Percentiles rank a stretch among this genome's conserved stretches.
Evolutionary conservation across 2,888 invertebrate species (phyloP).

Genomic region (Smittia aterrima): DNA sequence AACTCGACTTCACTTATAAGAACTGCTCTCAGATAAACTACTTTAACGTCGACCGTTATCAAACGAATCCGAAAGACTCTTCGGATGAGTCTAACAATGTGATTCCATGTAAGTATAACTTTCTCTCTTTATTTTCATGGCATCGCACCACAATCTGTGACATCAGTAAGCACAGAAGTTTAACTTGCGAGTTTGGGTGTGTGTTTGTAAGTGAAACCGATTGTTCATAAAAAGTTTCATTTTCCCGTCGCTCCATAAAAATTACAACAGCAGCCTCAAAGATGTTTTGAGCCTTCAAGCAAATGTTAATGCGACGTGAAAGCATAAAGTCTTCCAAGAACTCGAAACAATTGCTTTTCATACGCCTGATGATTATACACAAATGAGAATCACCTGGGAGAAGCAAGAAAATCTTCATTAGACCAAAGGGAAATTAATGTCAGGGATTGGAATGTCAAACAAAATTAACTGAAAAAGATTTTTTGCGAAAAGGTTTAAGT

Average conservation of each 20-base stretch:
- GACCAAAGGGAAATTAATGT: too few relatives aligned
- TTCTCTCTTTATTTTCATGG: constrained; percentile 20
- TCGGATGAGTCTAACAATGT: constrained; percentile 91
- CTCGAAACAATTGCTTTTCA: background rate
- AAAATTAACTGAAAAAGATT: too few relatives aligned
- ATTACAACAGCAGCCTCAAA: background rate
- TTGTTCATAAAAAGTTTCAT: constrained; percentile 3
- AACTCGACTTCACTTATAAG: constrained; percentile 21
- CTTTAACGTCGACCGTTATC: constrained; percentile 81
- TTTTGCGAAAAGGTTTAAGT: too few relatives aligned
- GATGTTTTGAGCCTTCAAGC: background rate
- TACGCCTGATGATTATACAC: background rate
- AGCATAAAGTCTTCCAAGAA: background rate
- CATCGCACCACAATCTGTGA: background rate
- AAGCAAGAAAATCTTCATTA: too few relatives aligned
- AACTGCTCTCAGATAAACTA: constrained; percentile 81
- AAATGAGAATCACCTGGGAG: too few relatives aligned
- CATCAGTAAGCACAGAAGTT: background rate
- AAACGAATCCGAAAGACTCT: constrained; percentile 83
- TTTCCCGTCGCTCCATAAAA: background rate
- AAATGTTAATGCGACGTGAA: background rate
- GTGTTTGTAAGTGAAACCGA: background rate
- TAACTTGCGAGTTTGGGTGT: background rate
- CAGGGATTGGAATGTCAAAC: too few relatives aligned
- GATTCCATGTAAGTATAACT: constrained; percentile 79